Evolutionary conservation across 2,888 invertebrate genomes (phyloP).

Genomic region (Tineola bisselliella): DNA sequence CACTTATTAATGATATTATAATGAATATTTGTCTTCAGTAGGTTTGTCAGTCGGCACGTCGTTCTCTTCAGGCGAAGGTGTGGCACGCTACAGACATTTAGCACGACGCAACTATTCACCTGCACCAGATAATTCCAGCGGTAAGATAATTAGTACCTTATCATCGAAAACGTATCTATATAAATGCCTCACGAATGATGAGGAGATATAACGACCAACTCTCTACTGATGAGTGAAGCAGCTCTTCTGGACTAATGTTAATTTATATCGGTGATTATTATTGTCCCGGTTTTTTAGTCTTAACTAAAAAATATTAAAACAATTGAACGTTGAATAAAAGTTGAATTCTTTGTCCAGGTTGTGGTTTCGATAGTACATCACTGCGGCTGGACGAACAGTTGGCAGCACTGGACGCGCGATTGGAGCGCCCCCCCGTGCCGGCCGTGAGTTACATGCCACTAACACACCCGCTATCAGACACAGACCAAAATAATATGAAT

Average conservation of each 20-base stretch:
- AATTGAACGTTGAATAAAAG: too few relatives aligned
- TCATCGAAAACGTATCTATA: too few relatives aligned
- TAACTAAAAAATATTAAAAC: too few relatives aligned
- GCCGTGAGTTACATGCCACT: conserved; percentile 57
- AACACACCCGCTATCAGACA: background rate
- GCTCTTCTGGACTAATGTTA: too few relatives aligned
- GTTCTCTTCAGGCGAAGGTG: conserved; percentile 44
- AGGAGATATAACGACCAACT: too few relatives aligned
- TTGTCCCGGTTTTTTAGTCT: too few relatives aligned
- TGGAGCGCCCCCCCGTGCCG: conserved; percentile 75
- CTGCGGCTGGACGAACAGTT: conserved; percentile 82
- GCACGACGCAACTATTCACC: conserved; percentile 55
- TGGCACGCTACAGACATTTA: conserved; percentile 46
- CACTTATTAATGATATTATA: too few relatives aligned
- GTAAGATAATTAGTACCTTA: too few relatives aligned
- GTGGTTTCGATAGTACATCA: conserved; percentile 76
- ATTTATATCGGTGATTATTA: too few relatives aligned
- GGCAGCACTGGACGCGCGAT: conserved; percentile 83
- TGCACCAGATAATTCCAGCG: conserved; percentile 53
- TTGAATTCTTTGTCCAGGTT: background rate
- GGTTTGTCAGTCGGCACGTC: conserved; percentile 61
- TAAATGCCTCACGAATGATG: too few relatives aligned
- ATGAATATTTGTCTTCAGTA: conserved; percentile 29
- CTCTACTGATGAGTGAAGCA: too few relatives aligned
- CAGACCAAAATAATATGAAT: conserved; percentile 21